Evolutionary conservation across 2,797 vertebrate genomes (phyloP).

Genomic region (Otus scops): DNA sequence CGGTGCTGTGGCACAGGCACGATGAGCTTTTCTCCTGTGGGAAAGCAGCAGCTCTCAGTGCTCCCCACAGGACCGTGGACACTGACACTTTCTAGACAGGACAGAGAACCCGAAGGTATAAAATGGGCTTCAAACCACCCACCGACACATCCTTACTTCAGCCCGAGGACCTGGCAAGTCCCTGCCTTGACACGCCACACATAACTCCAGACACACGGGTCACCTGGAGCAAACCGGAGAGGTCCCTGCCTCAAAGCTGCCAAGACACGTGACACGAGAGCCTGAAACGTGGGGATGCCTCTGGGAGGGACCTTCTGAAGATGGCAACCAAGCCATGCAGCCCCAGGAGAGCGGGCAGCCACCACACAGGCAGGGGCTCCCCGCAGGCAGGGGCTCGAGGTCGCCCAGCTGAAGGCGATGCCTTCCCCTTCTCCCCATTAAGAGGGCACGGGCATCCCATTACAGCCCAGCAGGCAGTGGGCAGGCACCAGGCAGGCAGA

Average conservation of each 20-base stretch:
- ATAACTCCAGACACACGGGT: accelerated
- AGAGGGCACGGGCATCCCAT: background rate
- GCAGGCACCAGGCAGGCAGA: background rate
- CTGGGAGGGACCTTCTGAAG: background rate
- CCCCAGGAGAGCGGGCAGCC: background rate
- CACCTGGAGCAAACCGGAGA: background rate
- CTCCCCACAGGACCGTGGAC: background rate
- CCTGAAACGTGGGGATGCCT: background rate
- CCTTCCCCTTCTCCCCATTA: background rate
- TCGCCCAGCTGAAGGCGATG: accelerated
- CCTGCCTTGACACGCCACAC: accelerated
- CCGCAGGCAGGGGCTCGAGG: background rate
- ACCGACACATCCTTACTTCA: background rate
- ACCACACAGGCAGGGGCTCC: background rate
- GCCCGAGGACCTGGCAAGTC: background rate
- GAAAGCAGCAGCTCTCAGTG: background rate
- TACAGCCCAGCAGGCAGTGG: background rate
- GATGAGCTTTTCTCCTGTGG: background rate
- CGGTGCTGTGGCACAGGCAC: accelerated
- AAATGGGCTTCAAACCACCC: background rate
- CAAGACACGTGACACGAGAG: background rate
- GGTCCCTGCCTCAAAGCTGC: background rate
- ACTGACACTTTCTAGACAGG: background rate
- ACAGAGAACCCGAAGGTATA: background rate
- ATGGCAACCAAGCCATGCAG: background rate